Evolutionary conservation across 2,888 invertebrate genomes (phyloP).

Genomic region (Neoaliturus tenellus): DNA sequence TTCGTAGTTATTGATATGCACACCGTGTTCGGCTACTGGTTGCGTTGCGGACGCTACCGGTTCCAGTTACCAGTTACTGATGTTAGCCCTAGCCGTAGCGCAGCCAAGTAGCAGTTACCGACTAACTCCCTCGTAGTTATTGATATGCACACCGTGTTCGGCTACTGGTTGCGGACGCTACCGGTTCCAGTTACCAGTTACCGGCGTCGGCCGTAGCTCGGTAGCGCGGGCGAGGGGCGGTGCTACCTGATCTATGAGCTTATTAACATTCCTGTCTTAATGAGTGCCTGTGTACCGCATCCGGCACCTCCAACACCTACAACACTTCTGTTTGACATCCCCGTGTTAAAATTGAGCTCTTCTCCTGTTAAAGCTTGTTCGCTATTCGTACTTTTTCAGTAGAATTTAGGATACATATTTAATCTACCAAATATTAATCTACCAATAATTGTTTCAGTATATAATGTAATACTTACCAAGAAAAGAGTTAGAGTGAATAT

Average conservation of each 20-base stretch:
- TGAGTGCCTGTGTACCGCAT: slow-evolving; percentile 49
- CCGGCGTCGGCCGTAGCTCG: background rate
- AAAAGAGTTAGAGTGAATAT: too few relatives aligned
- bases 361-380: background rate
- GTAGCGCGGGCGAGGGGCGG: background rate
- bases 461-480: too few relatives aligned
- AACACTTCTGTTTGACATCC: background rate
- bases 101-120: too few relatives aligned
- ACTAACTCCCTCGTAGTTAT: background rate
- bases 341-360: background rate
- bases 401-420: too few relatives aligned
- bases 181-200: background rate
- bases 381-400: too few relatives aligned
- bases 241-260: slow-evolving; percentile 40
- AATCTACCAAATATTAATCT: too few relatives aligned
- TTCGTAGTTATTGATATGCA: too few relatives aligned
- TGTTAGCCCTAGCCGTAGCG: too few relatives aligned
- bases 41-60: too few relatives aligned
- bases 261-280: slow-evolving; percentile 56
- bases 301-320: background rate
- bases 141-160: background rate
- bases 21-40: too few relatives aligned
- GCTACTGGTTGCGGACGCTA: background rate
- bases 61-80: too few relatives aligned
- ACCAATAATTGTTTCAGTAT: too few relatives aligned